Evolutionary conservation across 2,888 invertebrate species (phyloP), one percentile per base, ranked within the genome.

Genomic region (Sinodicranocentrus sp.): DNA sequence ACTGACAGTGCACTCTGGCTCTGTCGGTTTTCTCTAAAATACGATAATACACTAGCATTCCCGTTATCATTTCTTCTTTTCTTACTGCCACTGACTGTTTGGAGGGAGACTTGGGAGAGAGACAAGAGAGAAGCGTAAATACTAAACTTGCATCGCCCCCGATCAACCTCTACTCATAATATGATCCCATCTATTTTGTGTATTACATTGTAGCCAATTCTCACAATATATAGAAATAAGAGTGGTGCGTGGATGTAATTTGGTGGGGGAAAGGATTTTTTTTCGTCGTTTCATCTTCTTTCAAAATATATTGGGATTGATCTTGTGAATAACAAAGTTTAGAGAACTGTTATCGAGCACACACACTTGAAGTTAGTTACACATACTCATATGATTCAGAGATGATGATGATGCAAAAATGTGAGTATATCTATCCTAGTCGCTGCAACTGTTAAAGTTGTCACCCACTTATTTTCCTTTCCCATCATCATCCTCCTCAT

Each of bases 21-120:
- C 78, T 48, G 78, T 71, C 71, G 70, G 71, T 44, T 70, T 76
- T 76, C 10, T 76, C 33, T 43, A 57, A 76, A 67, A 43, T 67
- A 67, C 67, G 67, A 76, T 67, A 67, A 76, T 76, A 76, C 39
- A 57, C 33, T 76, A 33, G 33, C n/a, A 28, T 17, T 61, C 17
- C 57, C 57, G 57, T 57, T 57, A 57, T 57, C 48, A 48, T 48
- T 15, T 15, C 57, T 57, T 25, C 52, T 52, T 19, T 17, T 19
- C 19, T 19, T 52, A 57, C 25, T 57, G 57, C 57, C 6, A 21
- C 23, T 57, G 57, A 57, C 57, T 57, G 57, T 28, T 28, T 33
- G 28, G 48, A 68, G 48, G 25, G 68, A 44, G 48, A 17, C n/a
- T n/a, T n/a, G 15, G 26, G 10, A 52, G 70, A 54, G 28, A 54